Base-by-base conservation (phyloP, 2,888 invertebrate species). In the Chelonus formosanus region DNA sequence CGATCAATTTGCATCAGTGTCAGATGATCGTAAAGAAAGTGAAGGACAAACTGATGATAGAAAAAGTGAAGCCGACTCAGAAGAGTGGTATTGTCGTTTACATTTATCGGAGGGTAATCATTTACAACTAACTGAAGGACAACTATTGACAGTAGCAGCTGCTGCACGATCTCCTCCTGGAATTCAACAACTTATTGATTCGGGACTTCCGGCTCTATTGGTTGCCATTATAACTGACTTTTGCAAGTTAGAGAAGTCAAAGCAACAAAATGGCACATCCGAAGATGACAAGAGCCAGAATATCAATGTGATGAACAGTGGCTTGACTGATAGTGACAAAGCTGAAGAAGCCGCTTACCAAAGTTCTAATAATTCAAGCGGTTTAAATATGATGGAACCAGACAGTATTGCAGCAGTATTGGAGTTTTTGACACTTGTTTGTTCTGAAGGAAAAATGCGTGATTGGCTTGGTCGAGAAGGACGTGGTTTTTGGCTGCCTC, bases 391-490 rank as follows among this genome's bases (percentile, higher is more conserved):
- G 84, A 86, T 88, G 6, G 87, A 86, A 70, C 84, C 89, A 34
- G 86, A 88, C 57, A 88, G 88, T 76, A 87, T 91, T 55, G 88
- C 89, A 0, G 86, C 88, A 57, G 89, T 94, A 59, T 88, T 96
- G 67, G 90, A 92, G 76, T 95, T 96, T 85, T 91, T 95, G 78
- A 90, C 92, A 0, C 90, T 92, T 70, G 88, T 95, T 67, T 92
- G 94, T 80, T 89, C 91, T 32, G 95, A 94, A 76, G 90, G 91
- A 31, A 87, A 90, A 71, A 90, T 96, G 87, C 91, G 94, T 73
- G 93, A 94, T 83, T 96, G 96, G 96, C 87, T 96, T 55, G 96
- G 96, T 8, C 85, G 87, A 57, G 90, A 92, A 72, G 95, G 95
- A 5, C 89, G 91, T 3, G 87, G 89, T n/a, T 96, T 96, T 85